Percentiles rank a stretch among this genome's conserved stretches.
Evolutionary conservation across 2,888 invertebrate genomes (phyloP).

Genomic region (Hemistola chrysoprasaria): DNA sequence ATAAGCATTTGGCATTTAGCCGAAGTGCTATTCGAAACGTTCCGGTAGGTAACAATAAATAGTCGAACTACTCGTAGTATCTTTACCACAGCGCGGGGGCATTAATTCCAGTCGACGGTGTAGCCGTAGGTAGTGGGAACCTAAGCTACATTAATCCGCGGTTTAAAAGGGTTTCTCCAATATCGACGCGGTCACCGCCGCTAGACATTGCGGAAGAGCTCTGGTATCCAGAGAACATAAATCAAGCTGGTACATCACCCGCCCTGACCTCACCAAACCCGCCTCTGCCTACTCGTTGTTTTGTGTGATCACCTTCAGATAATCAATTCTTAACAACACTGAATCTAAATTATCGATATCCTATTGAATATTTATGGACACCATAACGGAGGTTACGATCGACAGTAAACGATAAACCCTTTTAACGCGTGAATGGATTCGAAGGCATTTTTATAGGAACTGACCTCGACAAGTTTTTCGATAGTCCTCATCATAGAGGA

Average conservation of each 20-base stretch:
- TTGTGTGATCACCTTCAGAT: slow-evolving; percentile 58
- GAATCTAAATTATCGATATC: slow-evolving; percentile 42
- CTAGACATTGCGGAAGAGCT: slow-evolving; percentile 74
- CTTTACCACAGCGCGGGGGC: slow-evolving; percentile 7
- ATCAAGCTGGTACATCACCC: slow-evolving; percentile 66
- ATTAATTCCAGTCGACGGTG: slow-evolving; percentile 7
- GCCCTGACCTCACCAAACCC: slow-evolving; percentile 55
- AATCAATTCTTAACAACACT: slow-evolving; percentile 44
- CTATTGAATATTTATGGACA: slow-evolving; percentile 46
- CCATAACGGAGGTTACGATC: slow-evolving; percentile 41
- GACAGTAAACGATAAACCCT: slow-evolving; percentile 45
- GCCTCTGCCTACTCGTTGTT: slow-evolving; percentile 62
- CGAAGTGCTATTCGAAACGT: slow-evolving; percentile 1
- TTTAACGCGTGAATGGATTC: slow-evolving; percentile 54
- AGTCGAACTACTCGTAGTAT: neutral
- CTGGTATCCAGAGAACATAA: slow-evolving; percentile 68
- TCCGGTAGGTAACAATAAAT: neutral
- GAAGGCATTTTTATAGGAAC: slow-evolving; percentile 47
- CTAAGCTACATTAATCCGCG: slow-evolving; percentile 15
- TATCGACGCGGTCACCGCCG: slow-evolving; percentile 62
- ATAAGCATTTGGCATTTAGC: slow-evolving; percentile 6
- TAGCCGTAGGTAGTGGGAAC: slow-evolving; percentile 1
- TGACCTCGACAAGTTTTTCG: slow-evolving; percentile 66
- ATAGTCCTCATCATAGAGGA: slow-evolving; percentile 62
- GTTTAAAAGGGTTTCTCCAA: slow-evolving; percentile 25